Evolutionary conservation across 2,888 invertebrate genomes (phyloP).

Genomic region (Netelia fuscicornis): DNA sequence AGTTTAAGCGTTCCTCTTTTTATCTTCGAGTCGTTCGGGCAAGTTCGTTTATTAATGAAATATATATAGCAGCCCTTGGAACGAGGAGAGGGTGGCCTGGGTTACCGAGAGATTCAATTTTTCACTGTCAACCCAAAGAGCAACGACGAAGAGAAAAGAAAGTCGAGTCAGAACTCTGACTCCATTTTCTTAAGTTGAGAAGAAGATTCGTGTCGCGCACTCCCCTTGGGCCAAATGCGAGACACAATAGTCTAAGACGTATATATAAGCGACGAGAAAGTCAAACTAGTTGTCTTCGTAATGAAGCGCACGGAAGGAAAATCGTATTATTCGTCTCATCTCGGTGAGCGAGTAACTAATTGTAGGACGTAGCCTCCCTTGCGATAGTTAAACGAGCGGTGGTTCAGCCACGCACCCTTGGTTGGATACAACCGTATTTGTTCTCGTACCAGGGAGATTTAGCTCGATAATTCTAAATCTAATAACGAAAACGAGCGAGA

Average conservation of each 20-base stretch:
- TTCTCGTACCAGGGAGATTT: not conserved
- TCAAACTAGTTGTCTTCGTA: constrained; percentile 43
- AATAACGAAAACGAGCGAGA: constrained; percentile 1
- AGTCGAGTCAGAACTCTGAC: not conserved
- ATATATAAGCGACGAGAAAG: not conserved
- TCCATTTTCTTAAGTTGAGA: no score
- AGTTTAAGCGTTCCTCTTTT: not conserved
- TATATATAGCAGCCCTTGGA: constrained; percentile 43
- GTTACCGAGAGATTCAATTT: constrained; percentile 57
- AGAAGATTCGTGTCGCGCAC: no score
- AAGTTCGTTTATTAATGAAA: constrained; percentile 65
- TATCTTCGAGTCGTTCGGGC: constrained; percentile 5
- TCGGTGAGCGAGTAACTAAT: not conserved
- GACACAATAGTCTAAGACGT: not conserved
- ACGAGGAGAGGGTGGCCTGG: constrained; percentile 29
- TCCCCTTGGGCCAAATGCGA: constrained; percentile 3
- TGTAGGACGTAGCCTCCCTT: not conserved
- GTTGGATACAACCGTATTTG: not conserved
- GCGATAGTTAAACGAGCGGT: not conserved
- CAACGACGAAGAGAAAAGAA: constrained; percentile 13
- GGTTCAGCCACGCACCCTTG: not conserved
- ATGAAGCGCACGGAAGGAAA: constrained; percentile 27
- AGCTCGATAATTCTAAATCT: not conserved
- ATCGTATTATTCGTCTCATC: constrained; percentile 46
- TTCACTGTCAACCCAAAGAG: constrained; percentile 54